phyloP scores from a whole-genome alignment of 1,140 invertebrate genomes.

The Chrysoperla carnea region DNA sequence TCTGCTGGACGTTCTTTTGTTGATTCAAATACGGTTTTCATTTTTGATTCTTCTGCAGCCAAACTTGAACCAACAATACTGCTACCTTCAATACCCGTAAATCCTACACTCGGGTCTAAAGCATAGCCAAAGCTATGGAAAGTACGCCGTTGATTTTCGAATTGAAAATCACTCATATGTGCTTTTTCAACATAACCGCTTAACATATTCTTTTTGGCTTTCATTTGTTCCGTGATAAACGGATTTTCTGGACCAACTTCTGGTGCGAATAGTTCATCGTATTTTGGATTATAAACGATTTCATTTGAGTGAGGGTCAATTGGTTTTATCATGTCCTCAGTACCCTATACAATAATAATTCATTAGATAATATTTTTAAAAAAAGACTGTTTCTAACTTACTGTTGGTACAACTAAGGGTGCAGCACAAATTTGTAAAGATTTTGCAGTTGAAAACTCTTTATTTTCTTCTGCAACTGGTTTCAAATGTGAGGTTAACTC shows the following conservation, averaged over 20 bases:
- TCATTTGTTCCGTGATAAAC: slow-evolving; percentile 75
- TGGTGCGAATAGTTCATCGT: slow-evolving; percentile 89
- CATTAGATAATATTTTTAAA: background rate
- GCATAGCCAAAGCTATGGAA: slow-evolving; percentile 94
- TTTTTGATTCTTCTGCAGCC: slow-evolving; percentile 34
- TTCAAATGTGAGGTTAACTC: slow-evolving; percentile 31
- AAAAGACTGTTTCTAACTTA: slow-evolving; percentile 23
- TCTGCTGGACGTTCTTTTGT: slow-evolving; percentile 52
- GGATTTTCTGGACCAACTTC: slow-evolving; percentile 82
- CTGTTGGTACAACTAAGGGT: slow-evolving; percentile 58
- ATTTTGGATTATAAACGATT: slow-evolving; percentile 83
- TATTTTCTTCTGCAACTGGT: slow-evolving; percentile 20
- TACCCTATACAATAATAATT: slow-evolving; percentile 22
- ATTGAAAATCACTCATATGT: slow-evolving; percentile 92
- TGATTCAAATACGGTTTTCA: slow-evolving; percentile 80
- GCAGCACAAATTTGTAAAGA: slow-evolving; percentile 55
- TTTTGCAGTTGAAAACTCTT: slow-evolving; percentile 25
- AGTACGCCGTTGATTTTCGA: slow-evolving; percentile 93
- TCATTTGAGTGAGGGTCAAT: slow-evolving; percentile 62
- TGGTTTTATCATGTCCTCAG: slow-evolving; percentile 33
- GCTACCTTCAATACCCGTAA: slow-evolving; percentile 35
- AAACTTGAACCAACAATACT: slow-evolving; percentile 48
- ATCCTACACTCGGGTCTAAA: slow-evolving; percentile 77
- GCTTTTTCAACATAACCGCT: slow-evolving; percentile 91
- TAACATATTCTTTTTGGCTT: slow-evolving; percentile 75